Conservation (phyloP, 1,140 invertebrate species). For the Ceratitis capitata region DNA sequence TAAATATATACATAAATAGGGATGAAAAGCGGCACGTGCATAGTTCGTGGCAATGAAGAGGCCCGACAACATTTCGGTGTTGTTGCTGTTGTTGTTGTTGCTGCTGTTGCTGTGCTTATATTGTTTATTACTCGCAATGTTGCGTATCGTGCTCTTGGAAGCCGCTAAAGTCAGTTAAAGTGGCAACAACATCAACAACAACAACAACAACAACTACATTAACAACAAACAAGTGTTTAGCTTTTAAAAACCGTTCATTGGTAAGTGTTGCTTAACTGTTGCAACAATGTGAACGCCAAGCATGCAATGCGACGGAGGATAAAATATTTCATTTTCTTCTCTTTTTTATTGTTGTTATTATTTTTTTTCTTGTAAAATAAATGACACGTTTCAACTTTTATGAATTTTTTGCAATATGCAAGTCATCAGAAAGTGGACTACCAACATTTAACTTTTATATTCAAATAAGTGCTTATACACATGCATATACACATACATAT, state of each 20-base stretch:
- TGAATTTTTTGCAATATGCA: background rate
- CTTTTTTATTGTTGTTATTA: too few species aligned
- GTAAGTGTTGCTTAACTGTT: background rate
- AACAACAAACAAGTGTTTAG: background rate
- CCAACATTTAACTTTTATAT: background rate
- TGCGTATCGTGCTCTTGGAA: background rate
- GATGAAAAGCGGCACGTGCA: background rate
- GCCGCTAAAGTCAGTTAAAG: too few species aligned
- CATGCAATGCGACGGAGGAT: background rate
- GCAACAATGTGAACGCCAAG: background rate
- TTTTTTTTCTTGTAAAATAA: too few species aligned
- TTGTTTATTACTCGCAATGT: background rate
- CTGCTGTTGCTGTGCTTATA: background rate
- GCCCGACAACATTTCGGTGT: background rate
- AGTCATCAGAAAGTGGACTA: conserved; percentile 17
- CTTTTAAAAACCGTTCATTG: conserved; percentile 10
- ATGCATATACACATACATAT: too few species aligned
- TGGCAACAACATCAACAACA: conserved; percentile 1
- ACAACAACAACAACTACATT: too few species aligned
- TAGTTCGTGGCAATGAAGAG: background rate
- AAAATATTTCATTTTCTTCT: background rate
- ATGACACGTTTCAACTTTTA: background rate
- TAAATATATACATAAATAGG: too few species aligned
- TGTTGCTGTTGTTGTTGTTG: background rate
- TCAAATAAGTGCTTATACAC: too few species aligned